Base-by-base conservation (phyloP, 2,888 invertebrate species). In the Cataglyphis altisquamis region DNA sequence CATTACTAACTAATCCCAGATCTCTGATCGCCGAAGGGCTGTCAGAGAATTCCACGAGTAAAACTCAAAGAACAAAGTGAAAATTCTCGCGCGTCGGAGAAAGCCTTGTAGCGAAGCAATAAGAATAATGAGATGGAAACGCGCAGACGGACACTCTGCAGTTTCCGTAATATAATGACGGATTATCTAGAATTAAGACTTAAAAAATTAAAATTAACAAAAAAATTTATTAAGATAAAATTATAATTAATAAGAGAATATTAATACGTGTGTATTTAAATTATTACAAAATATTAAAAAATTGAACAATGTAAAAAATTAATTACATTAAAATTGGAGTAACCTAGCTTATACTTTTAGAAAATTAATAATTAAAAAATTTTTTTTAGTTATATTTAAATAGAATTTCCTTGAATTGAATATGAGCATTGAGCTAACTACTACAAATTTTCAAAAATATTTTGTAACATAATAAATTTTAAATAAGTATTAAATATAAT, bases 1-100 rank as follows among this genome's bases (percentile, higher is more conserved):
- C 74, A 80, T 80, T 80, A 74, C 78, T 74, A 74, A 74, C 78
- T 80, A 73, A 73, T 80, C 45, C 78, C 32, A 73, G 78, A 73
- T 78, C 73, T 32, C 60, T 73, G 74, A 80, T 80, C 78, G 74
- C 74, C 78, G 74, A 80, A 80, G 60, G 78, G 60, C 74, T 80
- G 74, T 74, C 36, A 48, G 78, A 18, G 36, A 80, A 73, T 73
- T 80, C 36, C 25, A 62, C 36, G 60, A 45, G 45, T 15, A 12
- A 77, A 70, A 77, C 60, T 80, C 74, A 73, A 80, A 73, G 78
- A 74, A 45, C 74, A 74, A 78, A 78, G 73, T 73, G 45, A 18
- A 80, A 74, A 73, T 73, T 39, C 68, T 77, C 70, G 70, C 70
- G 70, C 29, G 66, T 63, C 18, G 32, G 32, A 66, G 36, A 77